Evolutionary conservation across 1,140 invertebrate genomes (phyloP).

Genomic region (Drosophila athabasca): DNA sequence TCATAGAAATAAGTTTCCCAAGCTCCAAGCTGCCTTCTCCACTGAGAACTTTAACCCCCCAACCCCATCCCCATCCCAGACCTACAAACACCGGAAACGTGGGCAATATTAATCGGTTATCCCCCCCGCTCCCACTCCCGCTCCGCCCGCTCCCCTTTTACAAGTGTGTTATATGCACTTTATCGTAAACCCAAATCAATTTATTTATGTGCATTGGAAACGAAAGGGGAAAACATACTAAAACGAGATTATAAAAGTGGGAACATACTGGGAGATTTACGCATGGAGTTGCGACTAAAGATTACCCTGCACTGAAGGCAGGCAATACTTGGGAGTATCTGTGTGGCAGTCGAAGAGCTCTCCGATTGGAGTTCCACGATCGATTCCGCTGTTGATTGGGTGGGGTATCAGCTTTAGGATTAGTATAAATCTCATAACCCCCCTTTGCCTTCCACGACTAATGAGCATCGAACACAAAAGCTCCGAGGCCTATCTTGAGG

Average conservation of each 20-base stretch:
- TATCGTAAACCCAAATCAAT: conserved; percentile 70
- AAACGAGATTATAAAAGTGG: too few species aligned
- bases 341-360: conserved; percentile 5
- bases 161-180: conserved; percentile 52
- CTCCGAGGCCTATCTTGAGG: conserved; percentile 61
- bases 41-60: conserved; percentile 52
- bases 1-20: conserved; percentile 43
- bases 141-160: neutral
- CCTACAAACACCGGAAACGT: conserved; percentile 70
- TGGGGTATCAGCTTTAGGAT: too few species aligned
- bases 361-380: too few species aligned
- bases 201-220: conserved; percentile 57
- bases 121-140: neutral
- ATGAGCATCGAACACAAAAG: conserved; percentile 5
- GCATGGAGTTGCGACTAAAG: too few species aligned
- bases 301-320: neutral
- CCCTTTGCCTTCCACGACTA: too few species aligned
- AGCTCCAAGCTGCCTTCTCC: conserved; percentile 13
- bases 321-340: conserved; percentile 25
- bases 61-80: conserved; percentile 5
- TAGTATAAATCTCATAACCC: too few species aligned
- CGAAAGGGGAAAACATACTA: conserved; percentile 7
- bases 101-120: conserved; percentile 63
- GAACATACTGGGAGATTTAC: neutral
- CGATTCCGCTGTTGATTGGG: too few species aligned